phyloP scores from a whole-genome alignment of 2,888 invertebrate genomes.

The Phyto melanocephala region DNA sequence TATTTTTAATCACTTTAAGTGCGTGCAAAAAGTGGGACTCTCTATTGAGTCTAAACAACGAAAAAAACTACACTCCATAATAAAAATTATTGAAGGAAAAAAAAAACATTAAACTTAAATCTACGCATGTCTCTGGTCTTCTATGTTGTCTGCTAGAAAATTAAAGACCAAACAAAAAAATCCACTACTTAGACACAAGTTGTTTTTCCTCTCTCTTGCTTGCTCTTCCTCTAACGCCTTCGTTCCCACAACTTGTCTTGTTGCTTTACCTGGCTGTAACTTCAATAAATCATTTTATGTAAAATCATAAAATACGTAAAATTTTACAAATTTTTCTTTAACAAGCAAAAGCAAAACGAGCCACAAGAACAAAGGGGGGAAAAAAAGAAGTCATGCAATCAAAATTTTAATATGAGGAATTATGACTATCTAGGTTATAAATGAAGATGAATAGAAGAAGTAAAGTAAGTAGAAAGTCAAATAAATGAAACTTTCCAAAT shows the following conservation, averaged over 20 bases:
- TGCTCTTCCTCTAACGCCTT: not conserved
- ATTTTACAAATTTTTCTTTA: slow-evolving; percentile 1
- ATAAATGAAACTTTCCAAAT: not conserved
- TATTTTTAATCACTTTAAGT: not conserved
- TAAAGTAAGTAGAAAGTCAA: not conserved
- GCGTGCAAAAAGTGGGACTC: slow-evolving; percentile 8
- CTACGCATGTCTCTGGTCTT: slow-evolving; percentile 8
- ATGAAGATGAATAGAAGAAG: not conserved
- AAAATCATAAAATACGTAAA: slow-evolving; percentile 11
- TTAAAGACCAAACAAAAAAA: slow-evolving; percentile 19
- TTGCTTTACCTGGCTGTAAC: slow-evolving; percentile 1
- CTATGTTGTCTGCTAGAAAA: not conserved
- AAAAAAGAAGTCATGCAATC: slow-evolving; percentile 37
- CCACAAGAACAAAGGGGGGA: not conserved
- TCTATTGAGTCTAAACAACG: not conserved
- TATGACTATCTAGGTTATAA: slow-evolving; percentile 48
- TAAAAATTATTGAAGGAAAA: slow-evolving; percentile 33
- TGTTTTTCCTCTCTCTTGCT: not conserved
- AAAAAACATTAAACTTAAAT: slow-evolving; percentile 14
- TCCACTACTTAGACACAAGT: not conserved
- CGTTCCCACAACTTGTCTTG: not conserved
- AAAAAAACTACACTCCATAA: not conserved
- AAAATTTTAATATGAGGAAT: slow-evolving; percentile 13
- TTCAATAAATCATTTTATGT: slow-evolving; percentile 45
- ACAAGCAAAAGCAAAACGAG: not conserved